Percentiles rank a stretch among this genome's conserved stretches.
phyloP scores from a whole-genome alignment of 2,113 vertebrate species.

The Oxygymnocypris stewartii region DNA sequence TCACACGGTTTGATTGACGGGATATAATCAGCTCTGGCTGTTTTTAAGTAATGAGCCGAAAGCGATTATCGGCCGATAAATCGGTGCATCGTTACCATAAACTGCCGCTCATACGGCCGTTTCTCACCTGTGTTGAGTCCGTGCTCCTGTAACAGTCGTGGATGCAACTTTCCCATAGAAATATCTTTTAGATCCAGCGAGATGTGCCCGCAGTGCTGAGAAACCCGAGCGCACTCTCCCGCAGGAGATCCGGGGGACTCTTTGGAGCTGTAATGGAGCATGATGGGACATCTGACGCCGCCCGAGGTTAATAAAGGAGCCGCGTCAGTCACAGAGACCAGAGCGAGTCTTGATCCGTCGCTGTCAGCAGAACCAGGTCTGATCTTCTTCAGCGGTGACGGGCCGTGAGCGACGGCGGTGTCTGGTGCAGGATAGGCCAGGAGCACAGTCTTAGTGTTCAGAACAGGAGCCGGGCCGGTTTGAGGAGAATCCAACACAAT shows the following conservation, averaged over 20 bases:
- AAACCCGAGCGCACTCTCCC: background rate
- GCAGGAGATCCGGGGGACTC: background rate
- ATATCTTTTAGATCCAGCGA: conserved; percentile 76
- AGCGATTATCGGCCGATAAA: background rate
- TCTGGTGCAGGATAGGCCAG: background rate
- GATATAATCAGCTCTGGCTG: too few relatives aligned
- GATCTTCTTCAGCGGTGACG: conserved; percentile 78
- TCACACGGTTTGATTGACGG: too few relatives aligned
- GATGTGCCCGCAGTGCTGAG: conserved; percentile 77
- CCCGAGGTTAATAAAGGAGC: conserved; percentile 79
- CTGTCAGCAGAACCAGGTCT: conserved; percentile 67
- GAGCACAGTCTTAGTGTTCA: conserved; percentile 28
- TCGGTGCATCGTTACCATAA: background rate
- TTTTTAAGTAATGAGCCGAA: too few relatives aligned
- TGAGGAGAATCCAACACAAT: conserved; percentile 54
- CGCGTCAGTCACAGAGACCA: conserved; percentile 80
- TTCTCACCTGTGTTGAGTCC: conserved; percentile 77
- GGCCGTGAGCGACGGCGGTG: conserved; percentile 66
- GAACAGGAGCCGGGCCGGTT: conserved; percentile 72
- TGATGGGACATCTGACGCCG: conserved; percentile 74
- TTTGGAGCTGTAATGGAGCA: conserved; percentile 74
- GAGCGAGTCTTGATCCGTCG: conserved; percentile 63
- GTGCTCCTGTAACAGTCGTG: conserved; percentile 70
- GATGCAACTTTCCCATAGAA: conserved; percentile 69
- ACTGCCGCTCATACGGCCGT: background rate